Percentiles rank a stretch among this genome's conserved stretches.
These are phyloP conservation scores for Epistrophe grossulariae DNA, from an alignment of 2,888 invertebrate genomes.

Conservation along the genomic window DNA sequence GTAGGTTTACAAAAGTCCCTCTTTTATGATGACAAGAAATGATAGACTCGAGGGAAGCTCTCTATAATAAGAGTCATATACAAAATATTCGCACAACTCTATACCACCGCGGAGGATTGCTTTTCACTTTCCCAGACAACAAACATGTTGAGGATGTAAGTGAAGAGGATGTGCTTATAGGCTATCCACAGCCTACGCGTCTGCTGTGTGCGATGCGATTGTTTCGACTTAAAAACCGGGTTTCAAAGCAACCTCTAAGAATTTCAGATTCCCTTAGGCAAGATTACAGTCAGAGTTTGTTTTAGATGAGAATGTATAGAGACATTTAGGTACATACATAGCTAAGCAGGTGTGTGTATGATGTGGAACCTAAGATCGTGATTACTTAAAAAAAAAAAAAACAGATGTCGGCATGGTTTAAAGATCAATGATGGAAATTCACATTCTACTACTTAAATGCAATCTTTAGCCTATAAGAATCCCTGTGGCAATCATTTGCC, in stretches of 20 bases:
- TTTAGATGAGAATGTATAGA: slow-evolving; percentile 25
- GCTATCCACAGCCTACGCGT: slow-evolving; percentile 63
- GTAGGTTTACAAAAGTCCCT: background rate
- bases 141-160: slow-evolving; percentile 45
- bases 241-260: slow-evolving; percentile 27
- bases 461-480: slow-evolving; percentile 12
- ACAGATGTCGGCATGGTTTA: slow-evolving; percentile 9
- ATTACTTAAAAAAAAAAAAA: background rate
- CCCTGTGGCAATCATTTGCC: background rate
- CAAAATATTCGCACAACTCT: slow-evolving; percentile 45
- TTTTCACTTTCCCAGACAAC: slow-evolving; percentile 74
- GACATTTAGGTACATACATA: slow-evolving; percentile 27
- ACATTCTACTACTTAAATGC: slow-evolving; percentile 54
- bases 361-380: slow-evolving; percentile 16
- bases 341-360: slow-evolving; percentile 51
- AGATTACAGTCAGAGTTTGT: slow-evolving; percentile 13
- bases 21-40: slow-evolving; percentile 19
- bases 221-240: slow-evolving; percentile 20
- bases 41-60: slow-evolving; percentile 52
- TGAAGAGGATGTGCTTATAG: slow-evolving; percentile 57
- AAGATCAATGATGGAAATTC: slow-evolving; percentile 48
- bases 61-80: slow-evolving; percentile 22
- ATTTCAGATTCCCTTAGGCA: slow-evolving; percentile 57
- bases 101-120: slow-evolving; percentile 52
- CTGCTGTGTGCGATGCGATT: slow-evolving; percentile 43